These are phyloP conservation scores for Aphrocallistes beatrix DNA, from an alignment of 37 sponge, comb jelly and placozoan species.

Conservation along the genomic window DNA sequence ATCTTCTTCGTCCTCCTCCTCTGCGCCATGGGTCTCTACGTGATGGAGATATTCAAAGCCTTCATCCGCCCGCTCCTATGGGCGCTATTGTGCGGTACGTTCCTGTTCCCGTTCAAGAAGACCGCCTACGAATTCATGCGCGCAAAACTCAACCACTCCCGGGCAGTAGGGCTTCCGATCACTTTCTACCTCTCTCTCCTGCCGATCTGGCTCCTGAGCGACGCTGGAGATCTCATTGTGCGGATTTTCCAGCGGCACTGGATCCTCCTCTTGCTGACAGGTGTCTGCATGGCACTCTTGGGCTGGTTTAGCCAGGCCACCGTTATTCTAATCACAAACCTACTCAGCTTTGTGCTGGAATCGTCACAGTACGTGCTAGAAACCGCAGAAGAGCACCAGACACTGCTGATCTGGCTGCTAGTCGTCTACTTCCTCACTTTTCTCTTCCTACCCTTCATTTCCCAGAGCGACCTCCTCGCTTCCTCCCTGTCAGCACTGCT, in stretches of 20 bases:
- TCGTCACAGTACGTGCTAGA: background rate
- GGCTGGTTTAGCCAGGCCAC: constrained; percentile 2
- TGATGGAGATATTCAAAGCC: constrained; percentile 62
- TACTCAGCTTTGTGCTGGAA: background rate
- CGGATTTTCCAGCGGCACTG: background rate
- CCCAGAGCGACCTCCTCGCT: background rate
- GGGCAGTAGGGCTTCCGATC: background rate
- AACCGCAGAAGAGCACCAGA: background rate
- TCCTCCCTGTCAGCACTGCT: background rate
- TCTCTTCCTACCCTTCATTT: background rate
- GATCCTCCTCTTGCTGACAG: background rate
- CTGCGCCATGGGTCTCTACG: constrained; percentile 30
- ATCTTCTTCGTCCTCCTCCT: constrained; percentile 35
- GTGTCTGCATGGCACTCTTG: background rate
- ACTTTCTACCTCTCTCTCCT: background rate
- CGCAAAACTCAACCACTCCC: constrained; percentile 18
- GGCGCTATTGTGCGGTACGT: constrained; percentile 73
- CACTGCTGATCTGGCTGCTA: background rate
- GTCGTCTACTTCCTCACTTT: background rate
- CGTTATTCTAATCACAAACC: background rate
- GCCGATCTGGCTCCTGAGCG: background rate
- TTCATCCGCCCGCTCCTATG: constrained; percentile 87
- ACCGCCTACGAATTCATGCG: constrained; percentile 32
- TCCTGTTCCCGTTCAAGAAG: constrained; percentile 80
- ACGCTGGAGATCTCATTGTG: background rate